phyloP scores from a whole-genome alignment of 2,797 vertebrate genomes.

The Oreonectes daqikongensis region DNA sequence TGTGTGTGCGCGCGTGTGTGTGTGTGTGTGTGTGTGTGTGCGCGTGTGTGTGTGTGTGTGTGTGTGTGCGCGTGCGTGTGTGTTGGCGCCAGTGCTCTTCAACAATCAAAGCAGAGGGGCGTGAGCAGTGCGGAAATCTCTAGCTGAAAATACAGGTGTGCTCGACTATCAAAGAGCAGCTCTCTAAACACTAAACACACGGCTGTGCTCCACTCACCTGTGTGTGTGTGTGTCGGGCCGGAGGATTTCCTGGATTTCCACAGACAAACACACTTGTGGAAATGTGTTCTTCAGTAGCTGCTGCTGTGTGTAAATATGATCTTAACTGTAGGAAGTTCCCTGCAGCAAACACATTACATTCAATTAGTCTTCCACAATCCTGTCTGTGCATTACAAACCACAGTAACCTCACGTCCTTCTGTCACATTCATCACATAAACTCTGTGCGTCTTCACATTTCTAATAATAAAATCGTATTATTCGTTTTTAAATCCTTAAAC shows the following conservation, averaged over 20 bases:
- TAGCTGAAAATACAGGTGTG: constrained; percentile 84
- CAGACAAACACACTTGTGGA: constrained; percentile 45
- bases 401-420: neutral
- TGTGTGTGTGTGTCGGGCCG: constrained; percentile 41
- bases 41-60: neutral
- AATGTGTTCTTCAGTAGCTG: constrained; percentile 38
- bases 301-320: constrained; percentile 45
- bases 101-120: constrained; percentile 84
- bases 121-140: constrained; percentile 81
- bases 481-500: too few relatives aligned
- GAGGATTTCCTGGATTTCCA: constrained; percentile 60
- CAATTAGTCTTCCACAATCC: neutral
- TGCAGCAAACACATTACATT: constrained; percentile 22
- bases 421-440: too few relatives aligned
- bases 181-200: constrained; percentile 68
- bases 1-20: neutral
- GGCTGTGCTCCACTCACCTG: neutral
- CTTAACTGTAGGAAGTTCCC: constrained; percentile 53
- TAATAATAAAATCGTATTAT: too few relatives aligned
- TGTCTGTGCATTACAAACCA: neutral
- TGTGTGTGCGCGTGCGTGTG: constrained; percentile 36
- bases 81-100: constrained; percentile 78
- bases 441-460: too few relatives aligned
- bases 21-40: neutral
- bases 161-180: constrained; percentile 81